These are phyloP conservation scores for Malaclemys terrapin DNA, from an alignment of 2,113 vertebrate genomes.

Conservation along the genomic window DNA sequence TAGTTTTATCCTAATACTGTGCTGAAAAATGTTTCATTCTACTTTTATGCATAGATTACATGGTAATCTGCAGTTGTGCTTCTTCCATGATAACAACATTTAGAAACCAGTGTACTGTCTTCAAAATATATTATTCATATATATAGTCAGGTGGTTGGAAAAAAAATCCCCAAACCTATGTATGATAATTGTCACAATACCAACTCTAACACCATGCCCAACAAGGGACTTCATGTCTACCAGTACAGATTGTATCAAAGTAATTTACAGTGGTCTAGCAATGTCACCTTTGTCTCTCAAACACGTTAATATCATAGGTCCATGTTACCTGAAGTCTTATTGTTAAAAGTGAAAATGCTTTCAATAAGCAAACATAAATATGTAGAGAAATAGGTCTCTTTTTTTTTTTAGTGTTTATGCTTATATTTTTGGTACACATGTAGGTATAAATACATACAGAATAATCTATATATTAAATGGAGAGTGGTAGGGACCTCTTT, in stretches of 20 bases:
- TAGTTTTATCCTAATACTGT: neutral
- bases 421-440: neutral
- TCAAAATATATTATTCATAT: conserved; percentile 44
- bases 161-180: neutral
- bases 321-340: neutral
- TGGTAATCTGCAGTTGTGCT: neutral
- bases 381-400: neutral
- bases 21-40: neutral
- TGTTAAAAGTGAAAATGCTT: neutral
- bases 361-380: neutral
- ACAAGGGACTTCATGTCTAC: neutral
- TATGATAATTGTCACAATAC: neutral
- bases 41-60: neutral
- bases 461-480: neutral
- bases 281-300: neutral
- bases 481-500: neutral
- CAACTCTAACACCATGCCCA: neutral
- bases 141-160: neutral
- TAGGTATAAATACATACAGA: neutral
- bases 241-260: neutral
- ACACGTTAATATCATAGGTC: neutral
- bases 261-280: neutral
- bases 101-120: neutral
- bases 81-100: neutral
- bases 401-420: neutral